A percentile compares a stretch with the other conserved stretches of the same genome.
These are phyloP conservation scores for Echeneis naucrates DNA, from an alignment of 2,797 vertebrate genomes.

Conservation along the genomic window DNA sequence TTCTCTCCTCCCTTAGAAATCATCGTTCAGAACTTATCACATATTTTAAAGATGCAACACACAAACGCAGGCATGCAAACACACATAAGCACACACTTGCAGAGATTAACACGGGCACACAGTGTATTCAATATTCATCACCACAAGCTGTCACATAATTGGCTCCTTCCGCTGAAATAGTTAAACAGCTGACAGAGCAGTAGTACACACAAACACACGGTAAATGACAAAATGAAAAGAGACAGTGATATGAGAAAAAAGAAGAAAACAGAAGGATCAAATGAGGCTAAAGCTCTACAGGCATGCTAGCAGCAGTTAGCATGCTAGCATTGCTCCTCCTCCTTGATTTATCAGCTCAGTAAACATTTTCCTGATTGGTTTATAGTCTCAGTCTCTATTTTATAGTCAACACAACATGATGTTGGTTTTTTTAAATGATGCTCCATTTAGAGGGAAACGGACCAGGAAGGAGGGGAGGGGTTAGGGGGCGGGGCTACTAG, in stretches of 20 bases:
- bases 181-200: conserved; percentile 79
- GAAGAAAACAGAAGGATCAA: conserved; percentile 1
- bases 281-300: background rate
- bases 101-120: conserved; percentile 57
- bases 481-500: too few relatives aligned
- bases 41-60: conserved; percentile 25
- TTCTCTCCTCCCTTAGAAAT: conserved; percentile 36
- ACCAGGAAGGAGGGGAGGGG: too few relatives aligned
- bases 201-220: conserved; percentile 8
- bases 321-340: background rate
- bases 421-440: too few relatives aligned
- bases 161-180: conserved; percentile 70
- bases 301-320: background rate
- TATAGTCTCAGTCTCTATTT: too few relatives aligned
- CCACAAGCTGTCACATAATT: conserved; percentile 82
- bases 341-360: too few relatives aligned
- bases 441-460: too few relatives aligned
- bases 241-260: background rate
- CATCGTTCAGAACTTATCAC: conserved; percentile 32
- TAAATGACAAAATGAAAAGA: conserved; percentile 22
- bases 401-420: too few relatives aligned
- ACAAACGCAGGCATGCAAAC: too few relatives aligned
- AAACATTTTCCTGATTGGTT: too few relatives aligned
- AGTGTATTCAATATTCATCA: conserved; percentile 81
- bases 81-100: conserved; percentile 35